Conservation (phyloP, 2,113 vertebrate genomes). For the Pavo muticus region DNA sequence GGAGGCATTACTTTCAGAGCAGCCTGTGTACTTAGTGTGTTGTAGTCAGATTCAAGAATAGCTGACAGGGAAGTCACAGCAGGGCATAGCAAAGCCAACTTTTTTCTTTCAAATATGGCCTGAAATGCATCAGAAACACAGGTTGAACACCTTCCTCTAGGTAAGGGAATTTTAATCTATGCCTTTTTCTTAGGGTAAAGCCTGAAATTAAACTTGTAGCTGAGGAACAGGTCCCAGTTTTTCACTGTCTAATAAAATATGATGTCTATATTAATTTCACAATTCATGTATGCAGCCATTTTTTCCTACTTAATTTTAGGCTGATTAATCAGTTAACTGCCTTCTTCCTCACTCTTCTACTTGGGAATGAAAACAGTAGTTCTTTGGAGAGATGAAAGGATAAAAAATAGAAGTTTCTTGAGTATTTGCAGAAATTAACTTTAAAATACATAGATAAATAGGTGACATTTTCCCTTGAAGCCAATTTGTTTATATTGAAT, state of each 20-base stretch:
- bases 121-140: neutral
- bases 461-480: neutral
- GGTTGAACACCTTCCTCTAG: neutral
- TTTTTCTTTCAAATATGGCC: neutral
- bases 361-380: neutral
- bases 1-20: too few relatives aligned
- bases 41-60: neutral
- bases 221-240: rapidly evolving
- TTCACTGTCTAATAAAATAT: neutral
- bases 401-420: neutral
- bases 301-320: neutral
- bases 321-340: neutral
- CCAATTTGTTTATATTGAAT: neutral
- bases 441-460: neutral
- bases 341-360: neutral
- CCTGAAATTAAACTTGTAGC: neutral
- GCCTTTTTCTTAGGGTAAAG: neutral
- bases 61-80: too few relatives aligned
- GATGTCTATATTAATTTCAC: neutral
- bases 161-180: neutral
- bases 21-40: neutral
- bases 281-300: neutral
- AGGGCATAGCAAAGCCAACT: neutral
- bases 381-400: neutral
- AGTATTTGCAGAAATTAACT: neutral